Conservation (phyloP, 2,888 invertebrate species). For the Protodeltote pygarga region DNA sequence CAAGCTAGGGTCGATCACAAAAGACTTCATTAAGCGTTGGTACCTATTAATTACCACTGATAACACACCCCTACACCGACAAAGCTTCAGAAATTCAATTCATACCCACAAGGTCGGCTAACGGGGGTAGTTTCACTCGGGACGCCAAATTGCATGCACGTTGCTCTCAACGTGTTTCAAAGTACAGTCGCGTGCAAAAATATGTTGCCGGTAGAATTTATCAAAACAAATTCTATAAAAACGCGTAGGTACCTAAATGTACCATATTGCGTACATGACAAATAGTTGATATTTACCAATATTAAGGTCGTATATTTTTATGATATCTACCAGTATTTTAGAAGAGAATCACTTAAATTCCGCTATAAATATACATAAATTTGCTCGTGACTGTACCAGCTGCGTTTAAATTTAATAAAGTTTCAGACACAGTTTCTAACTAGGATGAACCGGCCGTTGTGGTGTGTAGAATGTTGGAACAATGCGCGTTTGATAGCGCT, state of each 20-base stretch:
- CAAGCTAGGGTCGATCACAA: slow-evolving; percentile 8
- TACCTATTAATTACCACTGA: slow-evolving; percentile 5
- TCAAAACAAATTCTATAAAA: no score
- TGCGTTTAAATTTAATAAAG: slow-evolving; percentile 46
- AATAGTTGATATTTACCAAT: no score
- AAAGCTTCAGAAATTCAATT: slow-evolving; percentile 22
- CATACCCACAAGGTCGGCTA: slow-evolving; percentile 11
- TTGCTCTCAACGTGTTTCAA: slow-evolving; percentile 13
- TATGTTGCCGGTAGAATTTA: no score
- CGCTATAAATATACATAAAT: no score
- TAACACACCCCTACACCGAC: background rate
- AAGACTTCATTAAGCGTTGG: slow-evolving; percentile 23
- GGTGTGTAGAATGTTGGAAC: slow-evolving; percentile 6
- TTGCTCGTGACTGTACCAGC: no score
- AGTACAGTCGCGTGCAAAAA: no score
- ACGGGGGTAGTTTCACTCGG: slow-evolving; percentile 22
- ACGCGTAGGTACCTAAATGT: no score
- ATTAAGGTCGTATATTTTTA: no score
- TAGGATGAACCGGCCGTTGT: slow-evolving; percentile 10
- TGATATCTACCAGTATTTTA: no score
- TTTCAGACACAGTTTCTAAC: slow-evolving; percentile 36
- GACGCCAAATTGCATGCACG: slow-evolving; percentile 39
- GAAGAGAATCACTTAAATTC: no score
- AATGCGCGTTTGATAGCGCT: background rate
- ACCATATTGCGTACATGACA: no score